Evolutionary conservation across 2,113 vertebrate genomes (phyloP).

Genomic region (Hypomesus transpacificus): DNA sequence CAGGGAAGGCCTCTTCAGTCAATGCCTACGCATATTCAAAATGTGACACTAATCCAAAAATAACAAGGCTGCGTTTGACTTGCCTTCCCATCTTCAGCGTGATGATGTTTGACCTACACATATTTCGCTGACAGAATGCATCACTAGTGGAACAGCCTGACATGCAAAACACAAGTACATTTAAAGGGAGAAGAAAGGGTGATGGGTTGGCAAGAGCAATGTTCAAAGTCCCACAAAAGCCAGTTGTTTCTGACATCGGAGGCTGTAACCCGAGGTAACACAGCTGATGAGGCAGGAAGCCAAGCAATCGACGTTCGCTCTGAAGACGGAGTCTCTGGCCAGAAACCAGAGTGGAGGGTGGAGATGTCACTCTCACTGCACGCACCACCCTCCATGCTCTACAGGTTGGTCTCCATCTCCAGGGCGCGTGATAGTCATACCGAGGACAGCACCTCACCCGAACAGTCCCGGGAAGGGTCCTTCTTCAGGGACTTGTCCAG

Average conservation of each 20-base stretch:
- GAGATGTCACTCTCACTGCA: constrained; percentile 27
- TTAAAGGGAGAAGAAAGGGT: not conserved
- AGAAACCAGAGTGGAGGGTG: not conserved
- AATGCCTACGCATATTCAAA: constrained; percentile 36
- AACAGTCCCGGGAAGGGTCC: constrained; percentile 70
- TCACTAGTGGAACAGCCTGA: not conserved
- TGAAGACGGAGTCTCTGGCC: constrained; percentile 20
- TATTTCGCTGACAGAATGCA: constrained; percentile 33
- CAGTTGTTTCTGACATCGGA: not conserved
- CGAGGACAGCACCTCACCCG: constrained; percentile 82
- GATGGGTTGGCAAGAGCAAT: constrained; percentile 19
- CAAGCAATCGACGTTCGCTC: constrained; percentile 28
- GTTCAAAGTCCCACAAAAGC: not conserved
- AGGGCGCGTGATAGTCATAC: constrained; percentile 90
- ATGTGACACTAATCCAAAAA: constrained; percentile 68
- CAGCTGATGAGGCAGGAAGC: not conserved
- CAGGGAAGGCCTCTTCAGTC: constrained; percentile 36
- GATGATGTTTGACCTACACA: constrained; percentile 46
- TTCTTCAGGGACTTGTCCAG: constrained; percentile 79
- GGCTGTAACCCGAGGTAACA: not conserved
- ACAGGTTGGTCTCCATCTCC: constrained; percentile 78
- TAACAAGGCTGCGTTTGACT: constrained; percentile 57
- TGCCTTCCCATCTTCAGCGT: constrained; percentile 33
- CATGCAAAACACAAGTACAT: not conserved
- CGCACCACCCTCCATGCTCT: constrained; percentile 28